Evolutionary conservation across 2,888 invertebrate genomes (phyloP), one percentile per base, ranked within the genome.

Genomic region (Chloroclystis v-ata): DNA sequence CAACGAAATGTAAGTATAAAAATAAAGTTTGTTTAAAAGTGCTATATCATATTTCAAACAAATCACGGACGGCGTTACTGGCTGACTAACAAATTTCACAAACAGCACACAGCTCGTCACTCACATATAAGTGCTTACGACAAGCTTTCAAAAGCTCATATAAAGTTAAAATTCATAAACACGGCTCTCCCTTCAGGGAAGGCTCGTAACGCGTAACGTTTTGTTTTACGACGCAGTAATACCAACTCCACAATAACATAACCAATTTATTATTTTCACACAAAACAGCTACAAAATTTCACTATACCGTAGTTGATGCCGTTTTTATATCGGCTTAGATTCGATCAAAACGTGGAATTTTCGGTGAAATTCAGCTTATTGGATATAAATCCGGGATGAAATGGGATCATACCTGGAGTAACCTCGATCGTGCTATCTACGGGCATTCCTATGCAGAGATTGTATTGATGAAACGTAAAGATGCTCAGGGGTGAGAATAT

Each of bases 311-410:
- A 53, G 63, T 63, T 65, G 61, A 66, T 59, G 62, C 56, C 60
- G 57, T 57, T 67, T 66, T 66, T 60, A 64, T 65, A 64, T 65
- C 66, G 60, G 58, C 59, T 59, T 50, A 60, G 66, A 71, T 73
- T 76, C 67, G 71, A 72, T 72, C 69, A 68, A 74, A 73, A 65
- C 67, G 66, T 57, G 67, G 66, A 72, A 75, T 77, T 73, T 74
- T 65, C 61, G 54, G 47, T 53, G 67, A 72, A 70, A 73, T 79
- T 72, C 65, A 66, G 73, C 72, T 76, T 78, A 78, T 80, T 78
- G 79, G 74, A 78, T 75, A 78, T 79, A 78, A 77, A 80, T 77
- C 77, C 75, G 63, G 76, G 73, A 75, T 78, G 70, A 76, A 79
- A 75, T 73, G 63, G 74, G 76, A 75, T 78, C 72, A 71, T 70